These are phyloP conservation scores for Conops quadrifasciatus DNA, from an alignment of 2,888 invertebrate genomes.

Conservation along the genomic window DNA sequence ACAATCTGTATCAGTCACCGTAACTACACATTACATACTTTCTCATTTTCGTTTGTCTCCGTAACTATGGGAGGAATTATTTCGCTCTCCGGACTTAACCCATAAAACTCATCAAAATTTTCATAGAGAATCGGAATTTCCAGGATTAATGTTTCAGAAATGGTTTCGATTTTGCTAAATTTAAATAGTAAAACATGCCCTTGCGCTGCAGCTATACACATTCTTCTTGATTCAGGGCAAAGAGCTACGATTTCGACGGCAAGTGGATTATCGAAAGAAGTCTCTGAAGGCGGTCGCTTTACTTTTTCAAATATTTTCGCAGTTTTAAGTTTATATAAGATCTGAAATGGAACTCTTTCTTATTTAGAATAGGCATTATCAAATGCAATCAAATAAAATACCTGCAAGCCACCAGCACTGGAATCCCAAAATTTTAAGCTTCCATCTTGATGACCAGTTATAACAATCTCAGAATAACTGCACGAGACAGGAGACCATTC, in stretches of 20 bases:
- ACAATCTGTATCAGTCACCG: neutral
- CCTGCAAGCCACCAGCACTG: constrained; percentile 92
- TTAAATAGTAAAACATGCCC: constrained; percentile 95
- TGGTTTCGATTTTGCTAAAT: constrained; percentile 90
- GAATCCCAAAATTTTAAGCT: constrained; percentile 99
- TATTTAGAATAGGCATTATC: neutral
- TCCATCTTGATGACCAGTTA: constrained; percentile 99
- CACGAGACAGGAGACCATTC: constrained; percentile 95
- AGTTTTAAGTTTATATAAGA: constrained; percentile 97
- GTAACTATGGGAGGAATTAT: constrained; percentile 70
- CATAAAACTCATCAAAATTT: constrained; percentile 77
- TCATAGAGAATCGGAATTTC: constrained; percentile 90
- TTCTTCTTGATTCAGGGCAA: constrained; percentile 89
- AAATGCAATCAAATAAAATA: constrained; percentile 34
- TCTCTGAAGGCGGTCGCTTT: constrained; percentile 71
- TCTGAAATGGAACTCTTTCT: constrained; percentile 57
- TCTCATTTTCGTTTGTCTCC: constrained; percentile 59
- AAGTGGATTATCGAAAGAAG: constrained; percentile 84
- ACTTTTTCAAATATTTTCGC: constrained; percentile 76
- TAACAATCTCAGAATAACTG: constrained; percentile 96
- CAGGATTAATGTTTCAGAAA: constrained; percentile 79
- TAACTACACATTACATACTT: constrained; percentile 46
- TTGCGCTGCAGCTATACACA: constrained; percentile 90
- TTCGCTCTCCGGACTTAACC: constrained; percentile 84
- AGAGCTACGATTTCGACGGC: constrained; percentile 89